Evolutionary conservation across 1,140 invertebrate species (phyloP), one percentile per base, ranked within the genome.

Genomic region (Drosophila pseudoananassae): DNA sequence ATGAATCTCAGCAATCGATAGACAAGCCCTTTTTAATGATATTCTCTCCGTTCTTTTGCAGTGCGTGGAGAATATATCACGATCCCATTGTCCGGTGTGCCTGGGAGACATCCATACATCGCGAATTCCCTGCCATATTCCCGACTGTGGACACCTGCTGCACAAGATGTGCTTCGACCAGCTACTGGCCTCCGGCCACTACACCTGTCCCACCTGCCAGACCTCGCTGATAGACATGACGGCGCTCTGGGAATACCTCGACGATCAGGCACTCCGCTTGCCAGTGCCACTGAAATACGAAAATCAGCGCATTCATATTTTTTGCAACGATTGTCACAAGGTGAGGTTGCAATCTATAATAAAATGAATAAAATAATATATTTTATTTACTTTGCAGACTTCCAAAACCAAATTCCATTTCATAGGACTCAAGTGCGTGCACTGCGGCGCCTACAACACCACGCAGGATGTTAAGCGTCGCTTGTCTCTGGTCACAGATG

Each of bases 291-390:
- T 94, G 1, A 96, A 97, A 79, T 97, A 97, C 76, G 94, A 94
- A 12, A 94, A 96, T 90, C 95, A 95, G 80, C 94, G 95, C 73
- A 95, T 96, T 29, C 94, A 95, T 38, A 97, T 97, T 85, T 93
- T 97, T 1, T 98, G 97, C 92, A 96, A 96, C 91, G 97, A 98
- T 93, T 98, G 97, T 92, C 96, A 97, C 87, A 95, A 97, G 94
- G 96, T 97, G 83, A 78, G 83, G 81, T 7, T 1, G 1, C 1
- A 36, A 38, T 33, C 25, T 43, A 43, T 12, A n/a, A 7, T 43
- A 1, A 23, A 12, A 20, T 20, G 15, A 9, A 12, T 15, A 15
- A 4, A 23, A 1, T 10, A 25, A 4, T 14, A 1, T 5, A 0
- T 1, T 25, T 14, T 0, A 38, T 76, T 76, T 80, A 87, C 63